These are phyloP conservation scores for Pristionchus exspectatus DNA, from an alignment of 2,888 invertebrate genomes.

Conservation along the genomic window DNA sequence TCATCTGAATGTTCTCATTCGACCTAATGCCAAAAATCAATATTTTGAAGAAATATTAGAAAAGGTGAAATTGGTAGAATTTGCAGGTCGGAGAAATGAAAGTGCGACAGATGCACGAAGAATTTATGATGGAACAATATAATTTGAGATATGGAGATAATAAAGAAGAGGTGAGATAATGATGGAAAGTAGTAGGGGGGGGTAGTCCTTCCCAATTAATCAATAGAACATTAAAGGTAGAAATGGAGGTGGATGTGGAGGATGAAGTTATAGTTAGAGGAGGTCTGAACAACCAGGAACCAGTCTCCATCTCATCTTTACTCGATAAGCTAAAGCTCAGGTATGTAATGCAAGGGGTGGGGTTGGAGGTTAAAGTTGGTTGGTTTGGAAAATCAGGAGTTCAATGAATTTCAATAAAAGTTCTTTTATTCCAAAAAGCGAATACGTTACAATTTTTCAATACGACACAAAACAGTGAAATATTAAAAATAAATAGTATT, in stretches of 20 bases:
- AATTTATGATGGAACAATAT: constrained; percentile 43
- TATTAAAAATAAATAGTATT: neutral
- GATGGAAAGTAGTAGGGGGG: neutral
- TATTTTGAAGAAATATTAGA: neutral
- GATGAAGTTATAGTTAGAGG: constrained; percentile 55
- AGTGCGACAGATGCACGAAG: constrained; percentile 60
- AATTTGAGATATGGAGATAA: constrained; percentile 58
- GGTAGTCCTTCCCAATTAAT: neutral
- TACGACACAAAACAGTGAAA: too few species aligned
- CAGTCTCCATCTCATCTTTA: constrained; percentile 63
- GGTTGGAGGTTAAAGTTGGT: too few species aligned
- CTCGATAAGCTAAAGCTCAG: constrained; percentile 64
- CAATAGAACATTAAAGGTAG: constrained; percentile 54
- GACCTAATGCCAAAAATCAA: neutral
- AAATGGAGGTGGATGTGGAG: constrained; percentile 72
- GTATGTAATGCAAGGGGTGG: constrained; percentile 24
- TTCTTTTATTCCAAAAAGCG: neutral
- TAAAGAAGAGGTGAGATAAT: constrained; percentile 35
- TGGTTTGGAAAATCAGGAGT: too few species aligned
- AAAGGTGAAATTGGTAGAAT: neutral
- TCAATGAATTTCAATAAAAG: neutral
- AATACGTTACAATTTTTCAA: too few species aligned
- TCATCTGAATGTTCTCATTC: too few species aligned
- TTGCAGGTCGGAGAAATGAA: constrained; percentile 65
- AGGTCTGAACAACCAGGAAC: neutral